Evolutionary conservation across 2,888 invertebrate genomes (phyloP), one percentile per base, ranked within the genome.

Genomic region (Cerceris ruficornis): DNA sequence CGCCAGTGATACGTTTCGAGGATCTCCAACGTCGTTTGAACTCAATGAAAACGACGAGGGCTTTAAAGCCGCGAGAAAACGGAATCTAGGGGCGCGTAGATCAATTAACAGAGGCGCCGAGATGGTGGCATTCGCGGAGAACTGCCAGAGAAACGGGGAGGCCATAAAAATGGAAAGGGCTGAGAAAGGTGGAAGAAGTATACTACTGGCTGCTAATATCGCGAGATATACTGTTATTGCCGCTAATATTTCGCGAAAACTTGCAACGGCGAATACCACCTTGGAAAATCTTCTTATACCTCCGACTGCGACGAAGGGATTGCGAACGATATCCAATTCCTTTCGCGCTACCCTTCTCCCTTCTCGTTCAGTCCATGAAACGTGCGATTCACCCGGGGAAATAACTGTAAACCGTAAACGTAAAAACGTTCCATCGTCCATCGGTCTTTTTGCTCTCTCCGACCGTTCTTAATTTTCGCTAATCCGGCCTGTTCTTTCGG

Each of bases 151-250:
- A 62, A 62, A 6, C 50, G 9, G 14, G 41, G 64, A 73, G 62
- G 60, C 49, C 59, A 28, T 42, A 11, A 39, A 49, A 14, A 52
- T 13, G 49, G 61, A 14, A 59, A 55, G 69, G 73, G 59, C 46
- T 64, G 46, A 69, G 42, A 46, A 28, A 9, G 67, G 41, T 41
- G 65, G 60, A 69, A 68, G 68, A 69, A 71, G 66, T 62, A 67
- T 70, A 75, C 69, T 60, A 70, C 62, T 79, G 76, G 71, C 83
- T 84, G 87, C 88, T 90, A 91, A 91, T 90, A 91, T 89, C 87
- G 82, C 81, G 82, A 90, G 90, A 91, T 89, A 91, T 90, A 90
- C 87, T 87, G 88, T 91, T 90, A 91, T 90, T 88, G 83, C 84
- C 57, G 69, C 50, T 65, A 85, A 87, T 79, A 82, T 84, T 87